Evolutionary conservation across 2,888 invertebrate species (phyloP), one percentile per base, ranked within the genome.

Genomic region (Volucella bombylans): DNA sequence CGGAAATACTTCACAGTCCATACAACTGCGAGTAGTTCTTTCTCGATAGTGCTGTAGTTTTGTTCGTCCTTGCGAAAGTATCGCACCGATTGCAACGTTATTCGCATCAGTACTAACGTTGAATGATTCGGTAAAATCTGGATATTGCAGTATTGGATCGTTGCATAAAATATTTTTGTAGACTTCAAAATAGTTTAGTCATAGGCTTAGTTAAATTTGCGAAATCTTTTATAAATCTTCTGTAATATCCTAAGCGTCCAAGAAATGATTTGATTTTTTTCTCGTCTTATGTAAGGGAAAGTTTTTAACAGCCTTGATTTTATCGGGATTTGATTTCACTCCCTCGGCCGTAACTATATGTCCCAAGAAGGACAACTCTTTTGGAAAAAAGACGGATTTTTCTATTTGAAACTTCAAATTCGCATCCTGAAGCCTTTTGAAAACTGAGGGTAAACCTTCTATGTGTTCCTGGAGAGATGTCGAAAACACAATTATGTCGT

Each of bases 1-100:
- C 90, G 54, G 47, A 90, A 90, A 62, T 90, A 88, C 85, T 90
- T 89, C 0, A 87, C 82, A 0, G 89, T 89, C 89, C 18, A 18
- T 18, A 18, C 18, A 10, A 90, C 89, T 0, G 87, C 87, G 45
- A 90, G 45, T 2, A 90, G 64, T 86, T 91, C 90, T 55, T 90
- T 90, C 68, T 91, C 89, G 12, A 89, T 88, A 0, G 87, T 87
- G 2, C 81, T 79, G 41, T 89, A 89, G 43, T 87, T 89, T 18
- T 18, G 18, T 18, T n/a, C n/a, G n/a, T n/a, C n/a, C n/a, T n/a
- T n/a, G n/a, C n/a, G n/a, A n/a, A n/a, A n/a, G n/a, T n/a, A n/a
- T n/a, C n/a, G n/a, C n/a, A n/a, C n/a, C n/a, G n/a, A n/a, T n/a
- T n/a, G n/a, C n/a, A n/a, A n/a, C n/a, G n/a, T n/a, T n/a, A n/a